These are phyloP conservation scores for Hemibagrus wyckioides DNA, from an alignment of 2,113 vertebrate genomes.

Conservation along the genomic window DNA sequence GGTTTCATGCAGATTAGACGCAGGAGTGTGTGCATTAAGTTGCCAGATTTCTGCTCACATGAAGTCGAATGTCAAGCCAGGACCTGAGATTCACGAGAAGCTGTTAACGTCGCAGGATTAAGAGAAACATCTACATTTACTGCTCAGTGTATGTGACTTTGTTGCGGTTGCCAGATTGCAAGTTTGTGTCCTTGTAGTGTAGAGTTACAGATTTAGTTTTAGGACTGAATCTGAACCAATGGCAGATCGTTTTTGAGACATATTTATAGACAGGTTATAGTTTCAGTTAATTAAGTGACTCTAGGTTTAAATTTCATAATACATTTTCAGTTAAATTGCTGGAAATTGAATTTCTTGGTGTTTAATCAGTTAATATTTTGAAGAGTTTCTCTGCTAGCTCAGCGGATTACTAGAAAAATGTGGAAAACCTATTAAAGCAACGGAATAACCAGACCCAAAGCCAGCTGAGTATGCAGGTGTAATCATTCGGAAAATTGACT, in stretches of 20 bases:
- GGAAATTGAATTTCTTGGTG: neutral
- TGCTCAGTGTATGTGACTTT: neutral
- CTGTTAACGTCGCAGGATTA: neutral
- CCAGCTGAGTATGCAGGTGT: neutral
- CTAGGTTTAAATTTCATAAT: neutral
- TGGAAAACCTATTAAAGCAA: neutral
- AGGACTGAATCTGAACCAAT: neutral
- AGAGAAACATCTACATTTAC: neutral
- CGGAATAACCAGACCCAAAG: neutral
- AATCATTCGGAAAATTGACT: neutral
- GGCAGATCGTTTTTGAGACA: neutral
- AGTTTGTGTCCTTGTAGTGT: neutral
- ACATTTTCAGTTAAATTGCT: neutral
- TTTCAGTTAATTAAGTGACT: neutral
- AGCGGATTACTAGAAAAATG: neutral
- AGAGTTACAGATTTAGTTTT: neutral
- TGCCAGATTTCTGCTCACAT: neutral
- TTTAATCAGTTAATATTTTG: neutral
- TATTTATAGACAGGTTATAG: neutral
- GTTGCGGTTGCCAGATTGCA: neutral
- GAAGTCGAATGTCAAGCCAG: neutral
- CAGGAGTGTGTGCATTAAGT: neutral
- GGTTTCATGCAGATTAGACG: neutral
- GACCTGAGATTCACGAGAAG: neutral
- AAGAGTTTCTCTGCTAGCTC: neutral